Evolutionary conservation across 2,888 invertebrate species (phyloP), one percentile per base, ranked within the genome.

Genomic region (Pachycephus smyrnensis): DNA sequence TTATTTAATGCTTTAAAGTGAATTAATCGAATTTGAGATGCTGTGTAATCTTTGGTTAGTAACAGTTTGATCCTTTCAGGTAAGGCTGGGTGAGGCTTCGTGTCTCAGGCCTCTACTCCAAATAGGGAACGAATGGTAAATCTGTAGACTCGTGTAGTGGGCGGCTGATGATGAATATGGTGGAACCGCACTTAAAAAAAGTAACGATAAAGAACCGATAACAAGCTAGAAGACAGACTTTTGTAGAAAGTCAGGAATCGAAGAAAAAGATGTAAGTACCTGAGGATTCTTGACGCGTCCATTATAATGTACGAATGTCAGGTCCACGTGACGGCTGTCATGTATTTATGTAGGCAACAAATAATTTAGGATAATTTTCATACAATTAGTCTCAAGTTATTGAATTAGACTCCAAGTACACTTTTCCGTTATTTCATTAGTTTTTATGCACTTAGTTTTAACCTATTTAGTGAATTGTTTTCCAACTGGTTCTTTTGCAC

Each of bases 161-260:
- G 71, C 71, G 71, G 71, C 30, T 15, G 71, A 32, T 71, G 33
- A 71, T 33, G 71, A 71, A 71, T 15, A 71, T 71, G 71, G 71
- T 71, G 71, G 71, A 71, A 71, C 31, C 31, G 15, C 4, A 15
- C 31, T 30, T 33, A 32, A 32, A 71, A 15, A 71, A 71, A 32
- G 4, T 71, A 32, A 31, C 12, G 71, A 71, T 71, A 71, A 71
- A 32, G 71, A 31, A 71, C 15, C 12, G 71, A 71, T 71, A 71
- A 71, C 31, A 31, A 31, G 71, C 2, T 12, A 15, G 71, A 71
- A 71, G 31, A 9, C 6, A 32, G 33, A 12, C 1, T 15, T 12
- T 71, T 11, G 9, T 71, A 71, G 12, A 71, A 3, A 1, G 71
- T 32, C 71, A 12, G 4, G 4, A 15, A 12, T 11, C 15, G 71